Conservation (phyloP, 2,113 vertebrate species). For the Gymnogyps californianus region DNA sequence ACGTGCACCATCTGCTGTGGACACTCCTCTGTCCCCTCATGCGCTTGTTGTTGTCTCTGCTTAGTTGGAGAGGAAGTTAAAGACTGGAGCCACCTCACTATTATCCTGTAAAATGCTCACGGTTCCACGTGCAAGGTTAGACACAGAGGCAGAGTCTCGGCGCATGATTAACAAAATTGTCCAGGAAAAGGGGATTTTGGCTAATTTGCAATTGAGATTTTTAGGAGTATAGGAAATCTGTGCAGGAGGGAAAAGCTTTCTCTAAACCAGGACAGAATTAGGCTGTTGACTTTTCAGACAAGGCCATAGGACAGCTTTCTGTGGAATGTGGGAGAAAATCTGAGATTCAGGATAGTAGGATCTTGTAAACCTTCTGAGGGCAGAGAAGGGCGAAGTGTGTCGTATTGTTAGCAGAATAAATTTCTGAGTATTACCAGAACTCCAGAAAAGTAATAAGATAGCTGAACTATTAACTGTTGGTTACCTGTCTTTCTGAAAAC, state of each 20-base stretch:
- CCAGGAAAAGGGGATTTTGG: background rate
- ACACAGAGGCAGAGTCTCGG: background rate
- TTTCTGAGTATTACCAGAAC: background rate
- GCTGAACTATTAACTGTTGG: background rate
- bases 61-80: background rate
- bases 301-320: background rate
- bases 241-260: background rate
- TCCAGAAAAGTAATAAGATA: background rate
- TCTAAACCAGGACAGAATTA: background rate
- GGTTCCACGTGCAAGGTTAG: background rate
- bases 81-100: background rate
- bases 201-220: background rate
- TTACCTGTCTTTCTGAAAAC: background rate
- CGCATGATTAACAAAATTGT: rapidly evolving
- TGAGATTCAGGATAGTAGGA: too few species aligned
- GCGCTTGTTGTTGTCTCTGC: background rate
- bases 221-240: background rate
- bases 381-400: background rate
- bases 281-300: background rate
- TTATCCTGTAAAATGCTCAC: background rate
- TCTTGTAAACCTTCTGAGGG: background rate
- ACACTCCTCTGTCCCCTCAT: too few species aligned
- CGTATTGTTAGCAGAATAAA: rapidly evolving
- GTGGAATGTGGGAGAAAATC: background rate
- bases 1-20: rapidly evolving